Evolutionary conservation across 2,888 invertebrate species (phyloP), one percentile per base, ranked within the genome.

Genomic region (Criorhina ranunculi): DNA sequence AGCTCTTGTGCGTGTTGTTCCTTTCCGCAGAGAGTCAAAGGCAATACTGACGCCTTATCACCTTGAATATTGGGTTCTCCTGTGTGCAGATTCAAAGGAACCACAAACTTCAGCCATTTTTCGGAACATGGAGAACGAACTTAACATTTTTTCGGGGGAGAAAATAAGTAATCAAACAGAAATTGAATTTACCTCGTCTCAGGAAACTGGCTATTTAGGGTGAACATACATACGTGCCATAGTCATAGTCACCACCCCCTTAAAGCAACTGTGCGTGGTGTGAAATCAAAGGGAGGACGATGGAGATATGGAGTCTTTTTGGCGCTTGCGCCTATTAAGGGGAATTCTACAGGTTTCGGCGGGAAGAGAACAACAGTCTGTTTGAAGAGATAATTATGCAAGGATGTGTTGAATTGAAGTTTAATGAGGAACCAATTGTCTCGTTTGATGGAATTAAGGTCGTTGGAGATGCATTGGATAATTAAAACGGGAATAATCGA

Each of bases 281-380:
- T 8, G 5, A 7, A 59, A 19, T n/a, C 24, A 0, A 5, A 8
- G 51, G 24, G 15, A 19, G 8, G 19, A 8, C 19, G 9, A 46
- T n/a, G 9, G 17, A 31, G 5, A 17, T 11, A 42, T 9, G n/a
- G 15, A 6, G 19, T 55, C 33, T 5, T 31, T 75, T 33, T 40
- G 35, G 69, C 75, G 75, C 80, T 75, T 81, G 80, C 80, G 80
- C 80, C 40, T 64, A 37, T 49, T 60, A 59, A 59, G 70, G 12
- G 19, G 40, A 35, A 8, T 40, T 44, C 46, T 46, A 60, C 17
- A 80, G 44, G 51, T 15, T 59, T 75, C 75, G 37, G 46, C 57
- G 62, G 60, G 55, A 67, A 53, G 42, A 44, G 40, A 44, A 72
- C 9, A 35, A 76, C 53, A 60, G 40, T 55, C 46, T 59, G 46